Evolutionary conservation across 2,113 vertebrate species (phyloP).

Genomic region (Spea bombifrons): DNA sequence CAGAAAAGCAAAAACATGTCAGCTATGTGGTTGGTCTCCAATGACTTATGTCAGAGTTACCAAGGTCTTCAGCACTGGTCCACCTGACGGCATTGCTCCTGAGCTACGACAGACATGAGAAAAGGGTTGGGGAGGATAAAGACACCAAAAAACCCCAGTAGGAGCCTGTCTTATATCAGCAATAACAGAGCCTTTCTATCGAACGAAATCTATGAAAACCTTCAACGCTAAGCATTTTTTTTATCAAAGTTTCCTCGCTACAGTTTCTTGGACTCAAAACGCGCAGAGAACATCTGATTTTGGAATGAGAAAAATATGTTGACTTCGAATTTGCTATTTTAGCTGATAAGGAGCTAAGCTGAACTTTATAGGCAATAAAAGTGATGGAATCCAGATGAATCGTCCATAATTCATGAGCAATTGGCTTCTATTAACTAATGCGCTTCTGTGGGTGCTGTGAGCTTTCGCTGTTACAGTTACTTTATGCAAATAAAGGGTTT

Average conservation of each 20-base stretch:
- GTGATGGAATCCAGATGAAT: slow-evolving; percentile 22
- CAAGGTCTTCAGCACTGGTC: too few species aligned
- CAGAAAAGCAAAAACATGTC: neutral
- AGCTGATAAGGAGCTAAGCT: slow-evolving; percentile 27
- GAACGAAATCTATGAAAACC: too few species aligned
- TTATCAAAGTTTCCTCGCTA: neutral
- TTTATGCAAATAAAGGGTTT: too few species aligned
- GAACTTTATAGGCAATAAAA: slow-evolving; percentile 26
- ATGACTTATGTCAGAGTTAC: too few species aligned
- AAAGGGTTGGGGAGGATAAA: too few species aligned
- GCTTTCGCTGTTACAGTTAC: neutral
- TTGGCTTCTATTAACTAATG: neutral
- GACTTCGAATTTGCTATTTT: neutral
- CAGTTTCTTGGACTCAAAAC: neutral
- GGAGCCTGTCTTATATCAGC: too few species aligned
- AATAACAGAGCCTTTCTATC: too few species aligned
- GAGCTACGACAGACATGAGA: too few species aligned
- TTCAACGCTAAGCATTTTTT: too few species aligned
- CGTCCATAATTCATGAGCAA: slow-evolving; percentile 21
- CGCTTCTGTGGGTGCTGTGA: neutral
- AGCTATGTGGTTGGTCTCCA: too few species aligned
- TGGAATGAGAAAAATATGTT: slow-evolving; percentile 23
- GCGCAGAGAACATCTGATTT: neutral
- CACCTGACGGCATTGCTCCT: too few species aligned
- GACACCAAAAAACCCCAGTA: too few species aligned